phyloP scores from a whole-genome alignment of 2,113 vertebrate genomes.

The Ceuthmochares aereus region DNA sequence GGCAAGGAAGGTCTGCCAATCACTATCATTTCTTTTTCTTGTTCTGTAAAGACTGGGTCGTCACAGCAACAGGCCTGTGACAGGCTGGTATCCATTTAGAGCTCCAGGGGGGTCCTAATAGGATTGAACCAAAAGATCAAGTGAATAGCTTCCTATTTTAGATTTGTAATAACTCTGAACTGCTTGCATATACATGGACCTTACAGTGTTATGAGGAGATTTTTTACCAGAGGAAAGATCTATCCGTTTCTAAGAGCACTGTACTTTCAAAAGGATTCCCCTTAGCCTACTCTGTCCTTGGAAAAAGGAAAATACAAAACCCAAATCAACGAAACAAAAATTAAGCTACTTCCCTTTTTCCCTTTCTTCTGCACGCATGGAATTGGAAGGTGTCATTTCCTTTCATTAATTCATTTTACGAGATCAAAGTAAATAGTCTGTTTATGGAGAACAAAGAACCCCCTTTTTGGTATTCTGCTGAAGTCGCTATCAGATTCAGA shows the following conservation, averaged over 20 bases:
- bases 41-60: constrained; percentile 85
- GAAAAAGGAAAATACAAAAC: neutral
- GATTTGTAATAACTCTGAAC: constrained; percentile 80
- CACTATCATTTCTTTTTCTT: constrained; percentile 82
- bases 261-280: constrained; percentile 42
- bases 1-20: constrained; percentile 90
- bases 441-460: constrained; percentile 91
- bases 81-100: constrained; percentile 82
- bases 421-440: constrained; percentile 93
- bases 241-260: constrained; percentile 30
- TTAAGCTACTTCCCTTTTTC: constrained; percentile 45
- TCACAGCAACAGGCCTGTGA: constrained; percentile 87
- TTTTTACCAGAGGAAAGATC: constrained; percentile 74
- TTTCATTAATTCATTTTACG: constrained; percentile 83
- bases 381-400: constrained; percentile 71
- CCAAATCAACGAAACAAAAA: neutral
- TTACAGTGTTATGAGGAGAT: constrained; percentile 74
- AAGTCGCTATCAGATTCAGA: constrained; percentile 85
- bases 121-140: constrained; percentile 86
- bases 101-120: constrained; percentile 87
- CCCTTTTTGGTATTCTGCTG: constrained; percentile 78
- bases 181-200: constrained; percentile 81
- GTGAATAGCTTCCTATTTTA: constrained; percentile 83
- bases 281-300: neutral
- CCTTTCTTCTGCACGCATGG: neutral